phyloP scores from a whole-genome alignment of 2,113 vertebrate species.

The Bubalus kerabau region DNA sequence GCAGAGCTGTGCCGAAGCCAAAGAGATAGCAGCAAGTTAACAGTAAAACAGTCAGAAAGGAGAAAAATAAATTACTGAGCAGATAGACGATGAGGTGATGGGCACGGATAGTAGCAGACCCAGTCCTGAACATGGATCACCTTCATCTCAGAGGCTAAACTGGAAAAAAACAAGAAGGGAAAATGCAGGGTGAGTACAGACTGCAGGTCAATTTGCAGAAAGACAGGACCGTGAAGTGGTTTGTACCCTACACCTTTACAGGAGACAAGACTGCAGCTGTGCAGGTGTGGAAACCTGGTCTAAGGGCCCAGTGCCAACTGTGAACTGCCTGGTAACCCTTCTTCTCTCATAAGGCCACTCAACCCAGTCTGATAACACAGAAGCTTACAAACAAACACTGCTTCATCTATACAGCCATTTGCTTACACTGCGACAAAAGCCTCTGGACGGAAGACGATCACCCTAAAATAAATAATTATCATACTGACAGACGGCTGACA shows the following conservation, averaged over 20 bases:
- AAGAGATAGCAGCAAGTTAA: not conserved
- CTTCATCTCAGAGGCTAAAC: not conserved
- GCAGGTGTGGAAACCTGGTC: not conserved
- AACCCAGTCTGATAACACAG: not conserved
- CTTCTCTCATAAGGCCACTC: not conserved
- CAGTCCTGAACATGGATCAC: not conserved
- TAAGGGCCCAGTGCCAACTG: not conserved
- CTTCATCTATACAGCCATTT: not conserved
- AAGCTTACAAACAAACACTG: not conserved
- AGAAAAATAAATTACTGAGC: not conserved
- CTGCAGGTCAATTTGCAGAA: not conserved
- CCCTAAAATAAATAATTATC: not conserved
- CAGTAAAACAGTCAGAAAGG: not conserved
- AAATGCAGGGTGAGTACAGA: not conserved
- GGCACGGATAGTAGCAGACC: not conserved
- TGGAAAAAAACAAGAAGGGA: not conserved
- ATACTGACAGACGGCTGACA: not conserved
- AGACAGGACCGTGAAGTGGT: not conserved
- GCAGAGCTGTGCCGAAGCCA: not conserved
- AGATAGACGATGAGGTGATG: not conserved
- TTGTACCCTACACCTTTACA: not conserved
- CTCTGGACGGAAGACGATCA: not conserved
- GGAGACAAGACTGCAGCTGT: not conserved
- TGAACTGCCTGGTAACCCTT: not conserved
- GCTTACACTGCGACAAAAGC: not conserved